These are phyloP conservation scores for Elachura formosa DNA, from an alignment of 2,113 vertebrate genomes.

Conservation along the genomic window DNA sequence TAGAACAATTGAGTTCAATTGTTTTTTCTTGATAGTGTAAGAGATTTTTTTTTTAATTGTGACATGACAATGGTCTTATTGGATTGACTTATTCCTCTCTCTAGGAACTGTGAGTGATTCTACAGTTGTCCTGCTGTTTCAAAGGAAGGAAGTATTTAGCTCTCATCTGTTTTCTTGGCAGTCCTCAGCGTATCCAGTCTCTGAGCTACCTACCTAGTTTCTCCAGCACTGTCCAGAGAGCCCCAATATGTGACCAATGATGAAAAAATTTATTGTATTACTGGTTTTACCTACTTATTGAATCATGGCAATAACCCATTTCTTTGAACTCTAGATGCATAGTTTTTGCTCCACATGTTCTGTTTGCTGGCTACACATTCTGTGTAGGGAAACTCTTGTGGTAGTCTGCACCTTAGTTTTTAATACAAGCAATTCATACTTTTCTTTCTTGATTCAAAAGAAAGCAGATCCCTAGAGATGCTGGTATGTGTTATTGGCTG, in stretches of 20 bases:
- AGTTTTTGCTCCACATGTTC: background rate
- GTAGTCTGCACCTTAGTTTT: background rate
- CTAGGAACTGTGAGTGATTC: background rate
- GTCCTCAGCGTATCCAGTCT: background rate
- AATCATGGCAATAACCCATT: background rate
- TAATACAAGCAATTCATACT: background rate
- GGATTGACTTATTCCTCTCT: background rate
- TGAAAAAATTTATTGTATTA: background rate
- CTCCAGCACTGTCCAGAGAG: background rate
- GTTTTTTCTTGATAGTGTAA: background rate
- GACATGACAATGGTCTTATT: background rate
- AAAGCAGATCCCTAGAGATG: background rate
- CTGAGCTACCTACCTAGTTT: background rate
- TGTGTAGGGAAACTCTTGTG: background rate
- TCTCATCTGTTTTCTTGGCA: rapidly evolving
- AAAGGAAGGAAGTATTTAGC: background rate
- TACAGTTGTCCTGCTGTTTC: background rate
- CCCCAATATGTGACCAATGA: background rate
- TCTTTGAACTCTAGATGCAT: background rate
- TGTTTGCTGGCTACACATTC: background rate
- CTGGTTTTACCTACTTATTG: background rate
- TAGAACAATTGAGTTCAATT: background rate
- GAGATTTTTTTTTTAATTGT: background rate
- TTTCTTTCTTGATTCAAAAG: background rate
- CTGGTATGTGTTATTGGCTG: background rate